phyloP scores from a whole-genome alignment of 2,888 invertebrate genomes.

The Azorinus chamasolen region DNA sequence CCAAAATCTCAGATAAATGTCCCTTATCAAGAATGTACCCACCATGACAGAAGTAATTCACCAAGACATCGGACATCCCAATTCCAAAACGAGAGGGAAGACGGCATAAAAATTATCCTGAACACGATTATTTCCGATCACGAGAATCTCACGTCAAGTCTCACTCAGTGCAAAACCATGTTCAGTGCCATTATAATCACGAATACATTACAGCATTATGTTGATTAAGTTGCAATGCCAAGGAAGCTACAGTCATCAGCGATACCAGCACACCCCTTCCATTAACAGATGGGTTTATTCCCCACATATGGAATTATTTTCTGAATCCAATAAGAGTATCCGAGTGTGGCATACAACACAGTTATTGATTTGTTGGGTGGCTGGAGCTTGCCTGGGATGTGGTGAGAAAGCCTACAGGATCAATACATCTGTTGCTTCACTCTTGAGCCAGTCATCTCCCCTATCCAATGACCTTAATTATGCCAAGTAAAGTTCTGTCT shows the following conservation, averaged over 20 bases:
- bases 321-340: neutral
- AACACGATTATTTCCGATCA: too few species aligned
- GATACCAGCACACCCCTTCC: too few species aligned
- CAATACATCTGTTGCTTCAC: too few species aligned
- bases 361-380: constrained; percentile 1
- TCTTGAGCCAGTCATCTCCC: too few species aligned
- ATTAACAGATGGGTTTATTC: too few species aligned
- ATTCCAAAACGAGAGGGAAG: too few species aligned
- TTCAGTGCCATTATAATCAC: constrained; percentile 17
- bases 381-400: too few species aligned
- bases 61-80: constrained; percentile 61
- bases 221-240: constrained; percentile 25
- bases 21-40: constrained; percentile 65
- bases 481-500: too few species aligned
- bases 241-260: neutral
- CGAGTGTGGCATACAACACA: constrained; percentile 4
- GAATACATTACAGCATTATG: constrained; percentile 33
- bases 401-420: too few species aligned
- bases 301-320: constrained; percentile 7
- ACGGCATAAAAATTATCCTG: too few species aligned
- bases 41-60: constrained; percentile 74
- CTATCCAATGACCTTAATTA: too few species aligned
- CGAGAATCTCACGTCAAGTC: too few species aligned
- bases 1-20: constrained; percentile 51
- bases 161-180: neutral